These are phyloP conservation scores for Toxotes lorentzi DNA, from an alignment of 2,797 vertebrate species.

Conservation along the genomic window DNA sequence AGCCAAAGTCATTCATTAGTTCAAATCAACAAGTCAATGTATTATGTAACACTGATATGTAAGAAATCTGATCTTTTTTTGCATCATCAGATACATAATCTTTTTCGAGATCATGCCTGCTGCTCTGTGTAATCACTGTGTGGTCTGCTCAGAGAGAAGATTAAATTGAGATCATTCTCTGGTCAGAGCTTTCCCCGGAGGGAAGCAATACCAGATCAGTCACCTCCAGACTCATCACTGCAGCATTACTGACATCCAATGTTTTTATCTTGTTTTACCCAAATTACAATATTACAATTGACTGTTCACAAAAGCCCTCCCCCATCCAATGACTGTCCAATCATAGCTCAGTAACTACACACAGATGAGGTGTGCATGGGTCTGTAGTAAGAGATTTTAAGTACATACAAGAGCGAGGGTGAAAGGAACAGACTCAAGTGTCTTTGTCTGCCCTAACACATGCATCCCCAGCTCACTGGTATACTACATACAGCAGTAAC, in stretches of 20 bases:
- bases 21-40: neutral
- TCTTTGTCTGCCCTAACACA: no score
- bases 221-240: constrained; percentile 82
- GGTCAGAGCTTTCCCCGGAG: constrained; percentile 83
- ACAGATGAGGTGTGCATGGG: neutral
- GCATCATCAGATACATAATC: no score
- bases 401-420: no score
- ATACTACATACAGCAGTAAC: no score
- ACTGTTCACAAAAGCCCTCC: neutral
- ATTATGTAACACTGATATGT: no score
- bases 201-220: constrained; percentile 87
- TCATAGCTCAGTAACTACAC: neutral
- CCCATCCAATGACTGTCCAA: neutral
- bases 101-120: neutral
- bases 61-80: neutral
- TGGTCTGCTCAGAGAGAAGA: constrained; percentile 89
- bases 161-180: constrained; percentile 83
- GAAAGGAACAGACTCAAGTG: no score
- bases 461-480: no score
- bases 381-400: neutral
- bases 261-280: neutral
- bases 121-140: neutral
- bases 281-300: neutral
- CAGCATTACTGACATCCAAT: constrained; percentile 43
- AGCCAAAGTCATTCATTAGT: constrained; percentile 2